Conservation (phyloP, 2,113 vertebrate genomes). For the Ochotona princeps region DNA sequence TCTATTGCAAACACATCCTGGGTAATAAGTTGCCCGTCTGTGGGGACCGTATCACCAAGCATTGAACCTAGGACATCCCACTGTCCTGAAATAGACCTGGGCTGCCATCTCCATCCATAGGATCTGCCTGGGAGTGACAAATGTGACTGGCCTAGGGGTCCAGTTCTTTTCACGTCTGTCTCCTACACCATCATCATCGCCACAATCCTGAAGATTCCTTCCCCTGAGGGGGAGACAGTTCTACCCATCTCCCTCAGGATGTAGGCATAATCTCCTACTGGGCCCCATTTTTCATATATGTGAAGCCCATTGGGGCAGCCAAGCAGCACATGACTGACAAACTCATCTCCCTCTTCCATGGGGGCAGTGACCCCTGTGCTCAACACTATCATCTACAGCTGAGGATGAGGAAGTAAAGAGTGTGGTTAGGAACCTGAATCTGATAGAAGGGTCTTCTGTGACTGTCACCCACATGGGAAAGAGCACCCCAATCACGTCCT, state of each 20-base stretch:
- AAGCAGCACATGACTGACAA: constrained; percentile 56
- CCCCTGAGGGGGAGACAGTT: constrained; percentile 61
- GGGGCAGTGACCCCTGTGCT: constrained; percentile 64
- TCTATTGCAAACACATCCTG: constrained; percentile 29
- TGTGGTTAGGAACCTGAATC: neutral
- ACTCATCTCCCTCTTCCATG: constrained; percentile 62
- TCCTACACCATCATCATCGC: constrained; percentile 49
- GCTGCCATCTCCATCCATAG: constrained; percentile 66
- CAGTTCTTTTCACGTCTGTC: constrained; percentile 43
- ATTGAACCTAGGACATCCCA: constrained; percentile 73
- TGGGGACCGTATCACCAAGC: constrained; percentile 63
- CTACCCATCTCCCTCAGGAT: constrained; percentile 53
- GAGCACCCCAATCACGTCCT: neutral
- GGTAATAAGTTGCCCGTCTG: constrained; percentile 53
- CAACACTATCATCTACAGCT: constrained; percentile 72
- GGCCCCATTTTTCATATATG: constrained; percentile 73
- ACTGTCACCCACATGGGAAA: neutral
- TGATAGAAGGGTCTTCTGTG: neutral
- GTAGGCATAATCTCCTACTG: constrained; percentile 13
- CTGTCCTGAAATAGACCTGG: constrained; percentile 71
- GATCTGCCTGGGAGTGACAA: neutral
- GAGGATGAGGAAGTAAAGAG: constrained; percentile 41
- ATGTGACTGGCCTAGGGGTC: neutral
- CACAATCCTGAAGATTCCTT: constrained; percentile 68
- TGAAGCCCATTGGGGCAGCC: constrained; percentile 64